Evolutionary conservation across 2,888 invertebrate species (phyloP), one percentile per base, ranked within the genome.

Genomic region (Liopterus haemorrhoidalis): DNA sequence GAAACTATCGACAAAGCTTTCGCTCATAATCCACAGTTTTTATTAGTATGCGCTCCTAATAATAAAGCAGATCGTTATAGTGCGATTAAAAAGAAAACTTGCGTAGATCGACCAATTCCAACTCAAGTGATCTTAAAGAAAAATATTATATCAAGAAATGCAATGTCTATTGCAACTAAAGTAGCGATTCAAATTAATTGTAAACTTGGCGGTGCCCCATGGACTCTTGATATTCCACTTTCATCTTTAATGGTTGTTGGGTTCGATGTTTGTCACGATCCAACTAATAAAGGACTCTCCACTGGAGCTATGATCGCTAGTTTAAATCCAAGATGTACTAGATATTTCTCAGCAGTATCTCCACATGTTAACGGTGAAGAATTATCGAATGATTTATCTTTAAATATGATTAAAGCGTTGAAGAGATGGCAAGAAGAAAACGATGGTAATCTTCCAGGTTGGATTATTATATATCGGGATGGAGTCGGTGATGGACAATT

Each of bases 401-500:
- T 76, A 1, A 81, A 82, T 52, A 70, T 89, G 27, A 64, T 67
- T 2, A 57, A 72, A 46, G 75, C 76, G 0, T 65, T 79, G 6
- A 62, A 65, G 8, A 67, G 68, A 21, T 83, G 72, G 55, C 61
- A 68, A n/a, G 55, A 66, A 2, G 35, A 60, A 0, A 73, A 76
- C 16, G 57, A 59, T 0, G 48, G 54, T 0, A 53, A 21, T 3
- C 6, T 70, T 1, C 95, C 95, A 0, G 70, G 74, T 0, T 75
- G 79, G 1, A 85, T 96, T 36, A 61, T 94, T 1, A 76, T 95
- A 18, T 95, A 82, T 66, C 78, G 96, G 11, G 95, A 96, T 65
- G 96, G 94, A 14, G 94, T 96, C 0, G 92, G 94, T 1, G 94
- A 95, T 55, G 94, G 95, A 0, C 91, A 94, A 60, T 72, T 94